Base-by-base conservation (phyloP, 2,888 invertebrate genomes). In the Orthosia cruda region DNA sequence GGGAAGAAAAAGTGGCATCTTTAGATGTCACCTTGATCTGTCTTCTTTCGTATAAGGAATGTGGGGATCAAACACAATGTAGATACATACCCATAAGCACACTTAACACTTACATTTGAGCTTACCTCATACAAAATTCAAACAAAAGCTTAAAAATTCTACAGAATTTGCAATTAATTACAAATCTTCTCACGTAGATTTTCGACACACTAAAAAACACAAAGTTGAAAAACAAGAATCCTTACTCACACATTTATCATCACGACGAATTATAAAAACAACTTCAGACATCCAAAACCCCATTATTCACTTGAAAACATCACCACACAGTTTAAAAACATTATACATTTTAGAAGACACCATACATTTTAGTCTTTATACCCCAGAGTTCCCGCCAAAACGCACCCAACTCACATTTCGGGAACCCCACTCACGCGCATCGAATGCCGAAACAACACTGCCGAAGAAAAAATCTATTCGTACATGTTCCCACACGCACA, bases 241-340 rank as follows among this genome's bases (percentile, higher is more conserved):
- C 65, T 58, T 78, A 94, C 95, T 95, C 88, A 96, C 96, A 92
- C 92, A 93, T 94, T 91, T 91, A 93, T 93, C 96, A 96, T 96
- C 91, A 94, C 96, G 94, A 86, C 88, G 87, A 90, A 84, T 91
- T 94, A 94, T 89, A 89, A 91, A 91, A 89, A 87, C 82, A 86
- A 89, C 83, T 80, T 83, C 83, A 74, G 82, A 88, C 80, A 87
- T 86, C 84, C 83, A 86, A 86, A 89, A 88, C 93, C 91, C 94
- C 95, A 96, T 95, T 84, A 91, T 94, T 90, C 85, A 89, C 86
- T 84, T 80, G 81, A 71, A 86, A 77, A 87, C 87, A 90, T 88
- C 85, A 85, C 87, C 77, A 58, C 83, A 81, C 71, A 49, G 55
- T 57, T 71, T 20, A 50, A 72, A 73, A 74, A 63, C 55, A 68